phyloP scores from a whole-genome alignment of 2,888 invertebrate genomes.

The Anthoptus insignis region DNA sequence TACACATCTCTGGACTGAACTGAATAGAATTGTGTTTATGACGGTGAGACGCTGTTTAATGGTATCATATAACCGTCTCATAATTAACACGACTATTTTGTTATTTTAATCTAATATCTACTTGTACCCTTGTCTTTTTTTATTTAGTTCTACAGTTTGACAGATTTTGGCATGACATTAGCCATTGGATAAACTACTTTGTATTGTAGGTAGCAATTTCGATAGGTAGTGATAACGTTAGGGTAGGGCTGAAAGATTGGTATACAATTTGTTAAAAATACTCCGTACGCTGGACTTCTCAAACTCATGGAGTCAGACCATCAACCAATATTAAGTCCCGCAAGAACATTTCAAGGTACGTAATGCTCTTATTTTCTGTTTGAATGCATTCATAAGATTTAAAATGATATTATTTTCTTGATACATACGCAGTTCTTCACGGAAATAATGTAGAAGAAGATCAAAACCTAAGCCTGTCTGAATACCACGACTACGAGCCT shows the following conservation, averaged over 20 bases:
- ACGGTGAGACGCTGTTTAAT: too few species aligned
- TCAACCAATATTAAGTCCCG: constrained; percentile 76
- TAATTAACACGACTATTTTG: too few species aligned
- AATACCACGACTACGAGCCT: constrained; percentile 97
- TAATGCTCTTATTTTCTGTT: constrained; percentile 13
- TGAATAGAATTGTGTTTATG: too few species aligned
- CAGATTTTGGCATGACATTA: neutral
- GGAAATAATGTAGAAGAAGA: constrained; percentile 88
- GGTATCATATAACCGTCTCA: too few species aligned
- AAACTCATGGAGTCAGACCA: constrained; percentile 71
- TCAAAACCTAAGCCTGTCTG: constrained; percentile 95
- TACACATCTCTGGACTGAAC: too few species aligned
- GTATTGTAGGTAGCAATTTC: neutral
- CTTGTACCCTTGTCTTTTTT: too few species aligned
- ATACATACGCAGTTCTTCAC: constrained; percentile 63
- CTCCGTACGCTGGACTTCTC: neutral
- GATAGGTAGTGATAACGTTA: neutral
- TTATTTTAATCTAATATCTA: too few species aligned
- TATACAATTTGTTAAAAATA: neutral
- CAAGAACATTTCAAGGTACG: constrained; percentile 79
- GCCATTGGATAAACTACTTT: neutral
- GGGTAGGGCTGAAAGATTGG: neutral
- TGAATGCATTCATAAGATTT: too few species aligned
- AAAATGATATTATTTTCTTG: constrained; percentile 9
- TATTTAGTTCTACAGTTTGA: too few species aligned